Evolutionary conservation across 2,113 vertebrate genomes (phyloP), one percentile per base, ranked within the genome.

Genomic region (Forbesichthys papilliferus): DNA sequence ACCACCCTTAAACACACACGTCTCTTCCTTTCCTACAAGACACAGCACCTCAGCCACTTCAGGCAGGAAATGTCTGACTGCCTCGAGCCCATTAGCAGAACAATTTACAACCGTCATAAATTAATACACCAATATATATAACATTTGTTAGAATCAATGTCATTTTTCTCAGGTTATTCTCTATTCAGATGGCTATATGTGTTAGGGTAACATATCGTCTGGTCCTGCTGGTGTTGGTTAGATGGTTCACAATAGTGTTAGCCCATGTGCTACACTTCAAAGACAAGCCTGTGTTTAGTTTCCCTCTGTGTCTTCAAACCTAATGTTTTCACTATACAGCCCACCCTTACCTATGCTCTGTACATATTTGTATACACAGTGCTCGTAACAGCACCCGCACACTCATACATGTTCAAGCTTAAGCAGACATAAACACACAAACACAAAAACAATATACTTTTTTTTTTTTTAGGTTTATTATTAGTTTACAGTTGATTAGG

Each of bases 251-350:
- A 89, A 87, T 81, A 79, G 83, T 60, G 1, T 71, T 61, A 69
- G 36, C 36, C 56, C 59, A 76, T 57, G 74, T 51, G 56, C 73
- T 27, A 9, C 11, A 81, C 90, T 87, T 89, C 88, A 90, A 90
- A 91, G 86, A 62, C 60, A 68, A 61, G 82, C 67, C 71, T 78
- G 76, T 88, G 87, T 90, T 90, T 82, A 54, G 81, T 69, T 89
- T 90, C 84, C 87, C 80, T 84, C 79, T 75, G 77, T 79, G 73
- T 89, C 81, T 85, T 84, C 78, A 79, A 79, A 77, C 75, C 68
- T 56, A 52, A 79, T 90, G 82, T 87, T 84, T 88, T 84, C 69
- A 86, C 69, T 83, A 77, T 79, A 90, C 88, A 89, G 71, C 73
- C 18, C 64, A 63, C 73, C 49, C 78, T 66, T 65, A 16, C 47